These are phyloP conservation scores for Micoletzkya japonica DNA, from an alignment of 2,888 invertebrate genomes.

Conservation along the genomic window DNA sequence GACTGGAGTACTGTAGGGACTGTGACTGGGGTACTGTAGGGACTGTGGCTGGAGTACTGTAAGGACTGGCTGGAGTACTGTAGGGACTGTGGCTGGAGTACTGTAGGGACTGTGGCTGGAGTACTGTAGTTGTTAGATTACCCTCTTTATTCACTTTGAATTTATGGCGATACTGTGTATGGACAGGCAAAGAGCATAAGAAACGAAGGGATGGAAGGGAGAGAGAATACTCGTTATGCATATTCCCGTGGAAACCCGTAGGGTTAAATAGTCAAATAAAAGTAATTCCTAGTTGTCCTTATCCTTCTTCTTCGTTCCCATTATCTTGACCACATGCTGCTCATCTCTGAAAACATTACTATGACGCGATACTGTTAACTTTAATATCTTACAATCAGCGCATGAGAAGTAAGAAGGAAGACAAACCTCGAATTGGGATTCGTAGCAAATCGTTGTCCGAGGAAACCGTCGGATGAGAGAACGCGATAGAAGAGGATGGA, in stretches of 20 bases:
- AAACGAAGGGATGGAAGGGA: neutral
- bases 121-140: no score
- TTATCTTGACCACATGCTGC: constrained; percentile 24
- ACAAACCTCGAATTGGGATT: neutral
- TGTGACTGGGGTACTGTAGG: no score
- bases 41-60: no score
- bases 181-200: neutral
- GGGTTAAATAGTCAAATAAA: neutral
- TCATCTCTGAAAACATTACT: constrained; percentile 22
- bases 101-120: no score
- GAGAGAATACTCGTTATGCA: neutral
- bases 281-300: neutral
- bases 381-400: neutral
- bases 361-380: no score
- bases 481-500: constrained; percentile 49
- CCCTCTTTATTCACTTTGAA: no score
- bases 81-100: no score
- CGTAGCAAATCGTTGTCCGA: constrained; percentile 33
- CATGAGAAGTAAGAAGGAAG: neutral
- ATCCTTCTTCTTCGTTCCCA: constrained; percentile 16
- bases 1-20: no score
- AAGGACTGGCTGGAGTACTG: no score
- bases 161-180: no score
- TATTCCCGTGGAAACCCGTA: no score
- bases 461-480: constrained; percentile 53